These are phyloP conservation scores for Lophius americanus DNA, from an alignment of 2,797 vertebrate genomes.

Conservation along the genomic window DNA sequence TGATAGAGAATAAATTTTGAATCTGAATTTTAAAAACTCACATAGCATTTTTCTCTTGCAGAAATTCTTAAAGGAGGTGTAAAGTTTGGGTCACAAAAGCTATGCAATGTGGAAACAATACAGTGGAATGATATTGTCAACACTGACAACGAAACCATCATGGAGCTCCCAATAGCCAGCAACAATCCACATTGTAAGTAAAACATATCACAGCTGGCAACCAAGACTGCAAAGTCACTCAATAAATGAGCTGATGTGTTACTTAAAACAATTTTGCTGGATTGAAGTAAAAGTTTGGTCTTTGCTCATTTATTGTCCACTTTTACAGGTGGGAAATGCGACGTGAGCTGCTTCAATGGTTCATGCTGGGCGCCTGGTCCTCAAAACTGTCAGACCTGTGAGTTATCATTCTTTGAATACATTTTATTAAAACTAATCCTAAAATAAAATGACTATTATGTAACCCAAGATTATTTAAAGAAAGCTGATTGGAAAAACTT, in stretches of 20 bases:
- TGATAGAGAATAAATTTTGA: too few species aligned
- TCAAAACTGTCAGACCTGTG: slow-evolving; percentile 92
- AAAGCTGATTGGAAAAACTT: too few species aligned
- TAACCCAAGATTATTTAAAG: too few species aligned
- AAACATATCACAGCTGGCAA: not conserved
- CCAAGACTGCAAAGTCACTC: not conserved
- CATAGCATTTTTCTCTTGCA: slow-evolving; percentile 49
- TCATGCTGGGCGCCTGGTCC: slow-evolving; percentile 92
- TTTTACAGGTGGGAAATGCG: slow-evolving; percentile 86
- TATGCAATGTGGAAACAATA: slow-evolving; percentile 91
- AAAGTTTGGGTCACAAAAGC: slow-evolving; percentile 81
- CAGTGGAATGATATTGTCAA: slow-evolving; percentile 92
- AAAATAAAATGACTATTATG: too few species aligned
- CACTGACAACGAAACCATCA: slow-evolving; percentile 56
- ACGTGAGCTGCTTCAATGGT: slow-evolving; percentile 85
- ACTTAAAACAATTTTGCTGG: not conserved
- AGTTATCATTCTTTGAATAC: slow-evolving; percentile 58
- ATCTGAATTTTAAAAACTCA: not conserved
- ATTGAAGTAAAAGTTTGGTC: not conserved
- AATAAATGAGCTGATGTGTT: not conserved
- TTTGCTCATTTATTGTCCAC: slow-evolving; percentile 11
- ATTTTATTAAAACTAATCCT: too few species aligned
- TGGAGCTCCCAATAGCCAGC: slow-evolving; percentile 39
- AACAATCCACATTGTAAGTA: slow-evolving; percentile 82
- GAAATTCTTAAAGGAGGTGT: slow-evolving; percentile 94